A percentile compares a stretch with the other conserved stretches of the same genome.
Evolutionary conservation across 2,797 vertebrate species (phyloP).

Genomic region (Pangasius macronema): DNA sequence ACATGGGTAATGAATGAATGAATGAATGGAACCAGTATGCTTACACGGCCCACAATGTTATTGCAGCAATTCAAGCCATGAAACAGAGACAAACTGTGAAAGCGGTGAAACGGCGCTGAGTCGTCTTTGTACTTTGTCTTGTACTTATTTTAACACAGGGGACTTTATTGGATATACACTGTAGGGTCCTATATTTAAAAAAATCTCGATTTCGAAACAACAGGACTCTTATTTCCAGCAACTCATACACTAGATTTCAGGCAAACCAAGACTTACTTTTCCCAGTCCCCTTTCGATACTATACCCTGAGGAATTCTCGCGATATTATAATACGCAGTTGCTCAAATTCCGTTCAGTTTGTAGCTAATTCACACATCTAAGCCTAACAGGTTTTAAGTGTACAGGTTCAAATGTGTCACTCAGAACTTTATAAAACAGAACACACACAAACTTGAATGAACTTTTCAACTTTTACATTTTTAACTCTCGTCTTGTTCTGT

Average conservation of each 20-base stretch:
- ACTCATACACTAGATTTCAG: neutral
- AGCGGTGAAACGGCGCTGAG: neutral
- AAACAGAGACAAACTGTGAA: neutral
- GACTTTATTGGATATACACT: neutral
- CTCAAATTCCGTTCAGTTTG: neutral
- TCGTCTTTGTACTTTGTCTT: neutral
- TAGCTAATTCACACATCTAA: neutral
- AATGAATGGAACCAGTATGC: neutral
- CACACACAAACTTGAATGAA: too few species aligned
- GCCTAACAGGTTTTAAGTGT: neutral
- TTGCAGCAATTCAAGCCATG: neutral
- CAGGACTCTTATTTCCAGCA: neutral
- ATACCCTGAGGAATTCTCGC: neutral
- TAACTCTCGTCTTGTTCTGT: neutral
- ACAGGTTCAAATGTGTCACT: neutral
- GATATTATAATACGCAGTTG: neutral
- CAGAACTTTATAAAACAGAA: neutral
- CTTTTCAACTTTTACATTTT: neutral
- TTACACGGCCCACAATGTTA: neutral
- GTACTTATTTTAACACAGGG: neutral
- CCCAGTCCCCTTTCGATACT: neutral
- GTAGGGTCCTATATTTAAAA: neutral
- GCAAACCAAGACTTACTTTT: neutral
- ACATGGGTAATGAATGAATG: constrained; percentile 65
- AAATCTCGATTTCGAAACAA: constrained; percentile 1